Percentiles rank a stretch among this genome's conserved stretches.
Conservation (phyloP, 2,113 vertebrate species). For the Phaethornis superciliosus region DNA sequence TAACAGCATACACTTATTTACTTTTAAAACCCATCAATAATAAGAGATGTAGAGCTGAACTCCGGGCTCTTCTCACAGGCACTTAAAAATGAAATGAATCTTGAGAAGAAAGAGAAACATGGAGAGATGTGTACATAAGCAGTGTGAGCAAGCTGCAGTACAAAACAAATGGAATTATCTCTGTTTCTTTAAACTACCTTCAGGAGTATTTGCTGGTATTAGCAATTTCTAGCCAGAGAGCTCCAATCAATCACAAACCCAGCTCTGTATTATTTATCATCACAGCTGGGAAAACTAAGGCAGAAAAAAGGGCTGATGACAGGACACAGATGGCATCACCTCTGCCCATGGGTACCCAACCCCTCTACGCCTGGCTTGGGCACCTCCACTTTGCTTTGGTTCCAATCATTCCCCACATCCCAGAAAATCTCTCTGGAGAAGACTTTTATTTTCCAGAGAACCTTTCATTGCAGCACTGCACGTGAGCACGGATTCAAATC, state of each 20-base stretch:
- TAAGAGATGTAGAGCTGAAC: background rate
- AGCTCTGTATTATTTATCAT: background rate
- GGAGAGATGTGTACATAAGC: background rate
- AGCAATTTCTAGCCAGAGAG: background rate
- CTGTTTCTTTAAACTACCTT: background rate
- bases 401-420: background rate
- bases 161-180: background rate
- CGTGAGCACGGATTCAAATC: slow-evolving; percentile 2
- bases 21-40: slow-evolving; percentile 1
- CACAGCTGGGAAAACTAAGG: background rate
- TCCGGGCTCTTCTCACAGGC: background rate
- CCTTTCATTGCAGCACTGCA: background rate
- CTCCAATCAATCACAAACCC: background rate
- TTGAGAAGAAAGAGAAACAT: background rate
- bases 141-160: background rate
- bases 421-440: background rate
- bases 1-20: slow-evolving; percentile 7
- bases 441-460: slow-evolving; percentile 9
- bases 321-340: background rate
- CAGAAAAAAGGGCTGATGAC: background rate
- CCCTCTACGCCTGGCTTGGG: background rate
- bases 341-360: background rate
- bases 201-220: background rate
- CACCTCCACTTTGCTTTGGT: background rate
- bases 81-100: slow-evolving; percentile 10